phyloP scores from a whole-genome alignment of 2,888 invertebrate genomes.

The Lycia hirtaria region DNA sequence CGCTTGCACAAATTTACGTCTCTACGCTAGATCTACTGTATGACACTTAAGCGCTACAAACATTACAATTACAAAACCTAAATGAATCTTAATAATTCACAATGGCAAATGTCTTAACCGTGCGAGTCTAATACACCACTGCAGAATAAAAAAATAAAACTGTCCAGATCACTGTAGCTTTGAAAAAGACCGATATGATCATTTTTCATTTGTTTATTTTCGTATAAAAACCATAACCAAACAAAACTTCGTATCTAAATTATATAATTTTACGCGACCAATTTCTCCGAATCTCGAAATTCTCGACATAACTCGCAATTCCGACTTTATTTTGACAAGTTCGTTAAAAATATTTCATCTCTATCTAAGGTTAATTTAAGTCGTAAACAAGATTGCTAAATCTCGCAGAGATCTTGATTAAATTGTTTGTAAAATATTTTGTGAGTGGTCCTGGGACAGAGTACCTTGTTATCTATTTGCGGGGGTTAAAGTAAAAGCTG shows the following conservation, averaged over 20 bases:
- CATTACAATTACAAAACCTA: too few relatives aligned
- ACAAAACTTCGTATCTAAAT: constrained; percentile 1
- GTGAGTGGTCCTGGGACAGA: constrained; percentile 35
- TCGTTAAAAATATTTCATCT: constrained; percentile 34
- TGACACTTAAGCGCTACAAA: too few relatives aligned
- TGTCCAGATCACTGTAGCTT: too few relatives aligned
- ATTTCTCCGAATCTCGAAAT: constrained; percentile 16
- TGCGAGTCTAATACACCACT: too few relatives aligned
- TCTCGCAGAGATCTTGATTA: constrained; percentile 51
- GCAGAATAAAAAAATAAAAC: too few relatives aligned
- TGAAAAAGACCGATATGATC: too few relatives aligned
- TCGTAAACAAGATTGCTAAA: constrained; percentile 51
- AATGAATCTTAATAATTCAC: too few relatives aligned
- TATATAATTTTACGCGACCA: neutral
- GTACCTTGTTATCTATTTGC: constrained; percentile 41
- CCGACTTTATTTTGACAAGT: constrained; percentile 30
- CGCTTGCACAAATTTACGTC: too few relatives aligned
- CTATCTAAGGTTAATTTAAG: constrained; percentile 34
- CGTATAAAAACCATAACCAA: too few relatives aligned
- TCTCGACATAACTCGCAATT: constrained; percentile 15
- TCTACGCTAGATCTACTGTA: too few relatives aligned
- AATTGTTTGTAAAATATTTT: constrained; percentile 54
- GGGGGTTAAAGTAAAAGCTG: constrained; percentile 9
- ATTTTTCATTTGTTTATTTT: too few relatives aligned
- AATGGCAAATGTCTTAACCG: too few relatives aligned